Evolutionary conservation across 1,140 invertebrate species (phyloP).

Genomic region (Drosophila subpulchrella): DNA sequence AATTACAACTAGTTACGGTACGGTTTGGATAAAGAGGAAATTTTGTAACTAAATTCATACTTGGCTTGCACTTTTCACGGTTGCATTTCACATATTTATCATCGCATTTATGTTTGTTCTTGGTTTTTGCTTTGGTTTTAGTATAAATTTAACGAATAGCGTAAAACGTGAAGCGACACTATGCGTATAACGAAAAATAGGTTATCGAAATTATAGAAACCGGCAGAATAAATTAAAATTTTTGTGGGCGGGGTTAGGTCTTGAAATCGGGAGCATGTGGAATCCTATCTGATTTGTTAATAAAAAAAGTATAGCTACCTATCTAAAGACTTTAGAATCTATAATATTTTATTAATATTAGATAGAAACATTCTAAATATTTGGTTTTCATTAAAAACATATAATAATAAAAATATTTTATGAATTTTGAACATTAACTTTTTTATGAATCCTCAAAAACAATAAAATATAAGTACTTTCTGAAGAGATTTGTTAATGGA

Average conservation of each 20-base stretch:
- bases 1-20: conserved; percentile 83
- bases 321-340: too few relatives aligned
- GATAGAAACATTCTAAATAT: too few relatives aligned
- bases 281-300: background rate
- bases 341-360: too few relatives aligned
- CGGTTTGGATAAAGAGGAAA: conserved; percentile 84
- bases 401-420: too few relatives aligned
- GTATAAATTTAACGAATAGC: conserved; percentile 43
- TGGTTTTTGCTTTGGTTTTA: conserved; percentile 34
- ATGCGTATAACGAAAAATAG: conserved; percentile 51
- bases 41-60: conserved; percentile 84
- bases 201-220: conserved; percentile 14
- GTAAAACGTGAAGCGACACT: conserved; percentile 70
- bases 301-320: too few relatives aligned
- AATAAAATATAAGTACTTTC: too few relatives aligned
- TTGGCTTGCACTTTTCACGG: conserved; percentile 77
- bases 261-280: conserved; percentile 8
- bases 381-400: too few relatives aligned
- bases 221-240: conserved; percentile 23
- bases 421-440: too few relatives aligned
- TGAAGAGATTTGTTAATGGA: too few relatives aligned
- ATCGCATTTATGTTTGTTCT: conserved; percentile 68
- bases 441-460: too few relatives aligned
- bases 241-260: conserved; percentile 20
- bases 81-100: conserved; percentile 72